A percentile compares a stretch with the other conserved stretches of the same genome.
These are phyloP conservation scores for Trichomycterus rosablanca DNA, from an alignment of 2,113 vertebrate genomes.

Conservation along the genomic window DNA sequence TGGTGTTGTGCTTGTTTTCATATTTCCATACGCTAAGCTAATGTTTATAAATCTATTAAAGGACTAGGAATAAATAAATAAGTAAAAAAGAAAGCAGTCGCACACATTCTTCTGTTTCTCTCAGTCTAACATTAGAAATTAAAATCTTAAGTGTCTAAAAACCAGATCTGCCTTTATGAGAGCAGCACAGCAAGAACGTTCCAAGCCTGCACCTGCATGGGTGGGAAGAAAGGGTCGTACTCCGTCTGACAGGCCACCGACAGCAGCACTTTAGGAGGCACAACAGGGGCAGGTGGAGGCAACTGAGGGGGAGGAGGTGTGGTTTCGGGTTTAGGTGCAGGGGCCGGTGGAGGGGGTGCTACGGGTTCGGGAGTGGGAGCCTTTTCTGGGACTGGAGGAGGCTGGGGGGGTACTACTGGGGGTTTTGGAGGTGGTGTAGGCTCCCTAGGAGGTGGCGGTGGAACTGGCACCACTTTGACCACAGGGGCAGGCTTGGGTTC, in stretches of 20 bases:
- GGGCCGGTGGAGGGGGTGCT: slow-evolving; percentile 46
- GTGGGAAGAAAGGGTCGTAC: slow-evolving; percentile 74
- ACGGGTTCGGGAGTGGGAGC: slow-evolving; percentile 45
- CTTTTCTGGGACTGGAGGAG: slow-evolving; percentile 21
- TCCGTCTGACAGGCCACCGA: slow-evolving; percentile 93
- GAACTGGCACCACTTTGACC: slow-evolving; percentile 44
- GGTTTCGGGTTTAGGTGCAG: slow-evolving; percentile 37
- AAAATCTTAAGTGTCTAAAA: too few species aligned
- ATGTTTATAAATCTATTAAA: too few species aligned
- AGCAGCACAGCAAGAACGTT: slow-evolving; percentile 15
- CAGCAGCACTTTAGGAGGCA: slow-evolving; percentile 64
- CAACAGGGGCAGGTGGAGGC: slow-evolving; percentile 36
- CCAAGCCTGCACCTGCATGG: slow-evolving; percentile 84
- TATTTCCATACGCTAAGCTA: too few species aligned
- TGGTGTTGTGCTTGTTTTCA: too few species aligned
- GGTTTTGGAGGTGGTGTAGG: slow-evolving; percentile 41
- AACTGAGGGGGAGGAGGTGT: slow-evolving; percentile 53
- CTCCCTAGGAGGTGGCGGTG: slow-evolving; percentile 49
- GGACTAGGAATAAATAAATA: too few species aligned
- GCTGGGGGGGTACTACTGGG: slow-evolving; percentile 34
- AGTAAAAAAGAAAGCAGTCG: too few species aligned
- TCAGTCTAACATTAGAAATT: too few species aligned
- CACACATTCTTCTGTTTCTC: too few species aligned
- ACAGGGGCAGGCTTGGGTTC: slow-evolving; percentile 47
- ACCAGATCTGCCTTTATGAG: slow-evolving; percentile 9